These are phyloP conservation scores for human DNA, from an alignment of 2,113 vertebrate species.

Conservation along the genomic window DNA sequence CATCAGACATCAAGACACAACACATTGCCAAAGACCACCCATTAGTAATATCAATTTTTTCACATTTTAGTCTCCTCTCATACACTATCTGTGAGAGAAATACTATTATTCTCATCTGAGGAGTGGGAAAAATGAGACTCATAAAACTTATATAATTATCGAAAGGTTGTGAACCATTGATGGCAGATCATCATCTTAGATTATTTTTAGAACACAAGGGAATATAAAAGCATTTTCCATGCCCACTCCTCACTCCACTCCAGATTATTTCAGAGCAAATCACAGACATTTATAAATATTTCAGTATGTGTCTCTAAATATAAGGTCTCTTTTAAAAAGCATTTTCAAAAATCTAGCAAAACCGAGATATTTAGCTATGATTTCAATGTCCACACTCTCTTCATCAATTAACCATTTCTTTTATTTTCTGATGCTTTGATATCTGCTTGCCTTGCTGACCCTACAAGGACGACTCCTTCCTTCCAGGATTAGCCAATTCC, in stretches of 20 bases:
- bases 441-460: neutral
- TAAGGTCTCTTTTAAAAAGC: neutral
- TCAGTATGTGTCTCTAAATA: neutral
- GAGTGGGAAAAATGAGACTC: neutral
- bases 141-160: neutral
- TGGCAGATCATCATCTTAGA: neutral
- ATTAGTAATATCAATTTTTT: neutral
- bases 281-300: neutral
- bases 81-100: neutral
- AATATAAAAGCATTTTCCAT: neutral
- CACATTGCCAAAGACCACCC: neutral
- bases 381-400: neutral
- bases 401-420: neutral
- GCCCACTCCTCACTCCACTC: neutral
- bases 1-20: neutral
- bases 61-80: neutral
- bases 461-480: neutral
- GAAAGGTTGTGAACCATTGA: neutral
- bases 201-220: neutral
- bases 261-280: slow-evolving; percentile 10
- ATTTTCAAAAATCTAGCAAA: neutral
- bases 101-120: neutral
- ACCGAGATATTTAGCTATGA: neutral
- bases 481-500: neutral
- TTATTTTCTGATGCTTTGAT: neutral